Conservation (phyloP, 2,888 invertebrate genomes). For the Microctonus brassicae region DNA sequence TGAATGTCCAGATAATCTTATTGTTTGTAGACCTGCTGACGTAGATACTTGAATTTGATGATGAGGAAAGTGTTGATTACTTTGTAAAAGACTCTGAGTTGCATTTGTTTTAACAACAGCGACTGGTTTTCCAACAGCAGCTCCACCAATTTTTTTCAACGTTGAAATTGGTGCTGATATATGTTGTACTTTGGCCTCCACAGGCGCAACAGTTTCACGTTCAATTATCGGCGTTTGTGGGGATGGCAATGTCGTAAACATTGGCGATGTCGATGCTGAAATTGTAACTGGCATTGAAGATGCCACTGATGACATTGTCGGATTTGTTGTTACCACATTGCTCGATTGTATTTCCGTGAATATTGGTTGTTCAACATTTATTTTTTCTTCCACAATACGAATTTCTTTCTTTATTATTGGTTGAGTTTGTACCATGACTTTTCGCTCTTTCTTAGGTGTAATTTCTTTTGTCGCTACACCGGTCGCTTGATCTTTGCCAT, state of each 20-base stretch:
- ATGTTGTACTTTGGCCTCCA: constrained; percentile 34
- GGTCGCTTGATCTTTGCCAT: constrained; percentile 70
- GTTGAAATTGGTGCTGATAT: constrained; percentile 36
- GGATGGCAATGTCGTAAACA: constrained; percentile 30
- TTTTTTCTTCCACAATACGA: constrained; percentile 46
- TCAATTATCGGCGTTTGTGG: constrained; percentile 23
- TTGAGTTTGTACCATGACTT: constrained; percentile 49
- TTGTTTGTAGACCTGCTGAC: constrained; percentile 71
- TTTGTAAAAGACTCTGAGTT: constrained; percentile 64
- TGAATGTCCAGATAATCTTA: constrained; percentile 71
- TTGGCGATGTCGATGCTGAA: constrained; percentile 23
- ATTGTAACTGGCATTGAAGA: constrained; percentile 34
- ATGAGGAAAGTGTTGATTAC: constrained; percentile 66
- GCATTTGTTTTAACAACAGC: constrained; percentile 63
- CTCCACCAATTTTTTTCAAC: constrained; percentile 55
- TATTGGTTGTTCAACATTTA: constrained; percentile 48
- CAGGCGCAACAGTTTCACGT: constrained; percentile 30
- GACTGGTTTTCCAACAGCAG: constrained; percentile 60
- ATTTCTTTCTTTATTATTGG: constrained; percentile 50
- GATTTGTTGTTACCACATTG: constrained; percentile 32
- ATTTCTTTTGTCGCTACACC: constrained; percentile 67
- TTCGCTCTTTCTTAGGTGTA: constrained; percentile 64
- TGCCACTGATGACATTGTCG: constrained; percentile 37
- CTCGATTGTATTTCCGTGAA: constrained; percentile 40
- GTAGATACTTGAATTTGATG: constrained; percentile 69